A percentile compares a stretch with the other conserved stretches of the same genome.
Conservation (phyloP, 2,113 vertebrate genomes). For the Bufo gargarizans region DNA sequence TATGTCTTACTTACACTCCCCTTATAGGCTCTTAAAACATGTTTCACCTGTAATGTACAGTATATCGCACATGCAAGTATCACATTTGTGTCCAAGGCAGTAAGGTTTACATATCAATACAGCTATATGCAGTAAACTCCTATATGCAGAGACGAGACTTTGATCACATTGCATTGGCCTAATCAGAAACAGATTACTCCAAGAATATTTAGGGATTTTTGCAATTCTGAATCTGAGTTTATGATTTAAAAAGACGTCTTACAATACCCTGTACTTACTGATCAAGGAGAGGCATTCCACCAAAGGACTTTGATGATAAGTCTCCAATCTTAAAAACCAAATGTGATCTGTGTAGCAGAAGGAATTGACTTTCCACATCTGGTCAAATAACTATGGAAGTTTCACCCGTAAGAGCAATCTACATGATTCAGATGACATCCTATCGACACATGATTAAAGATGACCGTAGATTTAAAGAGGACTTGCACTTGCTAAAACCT, state of each 20-base stretch:
- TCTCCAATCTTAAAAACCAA: conserved; percentile 11
- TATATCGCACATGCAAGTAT: not conserved
- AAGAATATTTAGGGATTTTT: conserved; percentile 8
- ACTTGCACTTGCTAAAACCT: not conserved
- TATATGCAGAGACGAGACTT: not conserved
- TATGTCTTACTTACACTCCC: not conserved
- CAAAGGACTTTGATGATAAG: conserved; percentile 20
- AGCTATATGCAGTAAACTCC: not conserved
- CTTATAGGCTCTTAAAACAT: not conserved
- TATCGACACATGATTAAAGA: not conserved
- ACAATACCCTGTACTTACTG: conserved; percentile 10
- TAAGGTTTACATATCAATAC: not conserved
- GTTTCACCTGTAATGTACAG: not conserved
- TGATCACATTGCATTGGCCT: not conserved
- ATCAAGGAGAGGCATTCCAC: not conserved
- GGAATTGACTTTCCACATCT: conserved; percentile 13
- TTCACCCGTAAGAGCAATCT: too few relatives aligned
- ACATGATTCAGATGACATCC: not conserved
- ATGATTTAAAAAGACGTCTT: not conserved
- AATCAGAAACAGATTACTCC: conserved; percentile 9
- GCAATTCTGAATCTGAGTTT: not conserved
- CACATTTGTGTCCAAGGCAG: not conserved
- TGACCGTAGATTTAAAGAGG: not conserved
- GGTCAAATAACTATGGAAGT: not conserved
- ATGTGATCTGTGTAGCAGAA: not conserved